Percentiles rank a stretch among this genome's conserved stretches.
Conservation (phyloP, 2,888 invertebrate species). For the Chalcosyrphus nemorum region DNA sequence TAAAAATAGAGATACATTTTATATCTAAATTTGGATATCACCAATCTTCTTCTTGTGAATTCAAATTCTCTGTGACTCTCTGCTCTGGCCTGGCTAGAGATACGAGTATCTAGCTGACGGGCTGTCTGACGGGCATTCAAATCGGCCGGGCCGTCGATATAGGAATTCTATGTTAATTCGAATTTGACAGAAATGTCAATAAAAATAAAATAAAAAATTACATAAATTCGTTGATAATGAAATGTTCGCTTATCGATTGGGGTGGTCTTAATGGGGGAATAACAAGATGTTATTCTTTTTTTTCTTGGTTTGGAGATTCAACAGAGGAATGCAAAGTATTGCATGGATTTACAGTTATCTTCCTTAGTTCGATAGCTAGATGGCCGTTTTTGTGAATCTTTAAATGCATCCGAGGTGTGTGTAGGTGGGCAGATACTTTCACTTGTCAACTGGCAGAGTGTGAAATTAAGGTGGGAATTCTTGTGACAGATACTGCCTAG, state of each 20-base stretch:
- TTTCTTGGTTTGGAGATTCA: too few species aligned
- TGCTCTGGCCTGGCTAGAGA: conserved; percentile 10
- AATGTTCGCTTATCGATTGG: conserved; percentile 66
- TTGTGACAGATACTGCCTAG: too few species aligned
- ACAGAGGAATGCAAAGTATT: conserved; percentile 51
- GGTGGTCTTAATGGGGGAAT: conserved; percentile 62
- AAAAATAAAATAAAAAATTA: conserved; percentile 71
- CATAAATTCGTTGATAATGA: conserved; percentile 69
- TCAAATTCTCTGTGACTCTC: neutral
- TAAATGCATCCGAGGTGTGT: neutral
- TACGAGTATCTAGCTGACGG: neutral
- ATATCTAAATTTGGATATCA: conserved; percentile 61
- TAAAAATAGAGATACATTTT: conserved; percentile 35
- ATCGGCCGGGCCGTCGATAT: conserved; percentile 25
- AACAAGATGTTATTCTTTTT: conserved; percentile 49
- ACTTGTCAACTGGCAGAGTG: neutral
- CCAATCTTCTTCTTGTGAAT: too few species aligned
- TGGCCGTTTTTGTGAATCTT: neutral
- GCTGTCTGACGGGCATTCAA: conserved; percentile 30
- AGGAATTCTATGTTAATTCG: conserved; percentile 64
- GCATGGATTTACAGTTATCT: conserved; percentile 38
- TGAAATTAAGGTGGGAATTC: neutral
- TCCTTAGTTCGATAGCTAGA: too few species aligned
- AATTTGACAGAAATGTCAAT: conserved; percentile 57
- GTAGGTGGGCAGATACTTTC: conserved; percentile 37